Evolutionary conservation across 2,888 invertebrate genomes (phyloP).

Genomic region (Pherbina coryleti): DNA sequence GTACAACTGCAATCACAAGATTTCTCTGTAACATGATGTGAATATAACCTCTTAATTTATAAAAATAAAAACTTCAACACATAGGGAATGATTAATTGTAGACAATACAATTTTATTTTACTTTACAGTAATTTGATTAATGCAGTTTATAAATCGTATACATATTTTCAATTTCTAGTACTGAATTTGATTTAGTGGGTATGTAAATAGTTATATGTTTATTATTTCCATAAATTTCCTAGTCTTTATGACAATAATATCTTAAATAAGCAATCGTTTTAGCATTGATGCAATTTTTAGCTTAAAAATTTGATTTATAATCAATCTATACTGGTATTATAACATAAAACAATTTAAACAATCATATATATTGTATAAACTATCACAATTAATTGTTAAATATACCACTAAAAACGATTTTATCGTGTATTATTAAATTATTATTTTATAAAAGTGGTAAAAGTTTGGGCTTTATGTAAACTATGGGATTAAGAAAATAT

Average conservation of each 20-base stretch:
- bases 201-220: conserved; percentile 1
- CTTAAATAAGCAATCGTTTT: background rate
- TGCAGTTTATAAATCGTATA: conserved; percentile 23
- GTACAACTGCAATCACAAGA: no score
- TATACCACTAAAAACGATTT: no score
- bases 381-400: conserved; percentile 27
- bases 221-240: background rate
- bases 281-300: background rate
- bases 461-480: background rate
- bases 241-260: background rate
- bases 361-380: conserved; percentile 7
- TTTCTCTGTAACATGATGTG: no score
- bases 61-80: background rate
- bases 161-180: conserved; percentile 5
- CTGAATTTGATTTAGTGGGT: background rate
- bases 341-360: background rate
- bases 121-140: conserved; percentile 13
- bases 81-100: conserved; percentile 4
- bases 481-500: conserved; percentile 13
- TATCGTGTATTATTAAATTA: no score
- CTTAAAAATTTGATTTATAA: background rate
- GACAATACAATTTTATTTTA: conserved; percentile 11
- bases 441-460: no score
- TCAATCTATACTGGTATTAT: background rate
- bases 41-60: no score